phyloP scores from a whole-genome alignment of 2,113 vertebrate genomes.

The Lota lota region DNA sequence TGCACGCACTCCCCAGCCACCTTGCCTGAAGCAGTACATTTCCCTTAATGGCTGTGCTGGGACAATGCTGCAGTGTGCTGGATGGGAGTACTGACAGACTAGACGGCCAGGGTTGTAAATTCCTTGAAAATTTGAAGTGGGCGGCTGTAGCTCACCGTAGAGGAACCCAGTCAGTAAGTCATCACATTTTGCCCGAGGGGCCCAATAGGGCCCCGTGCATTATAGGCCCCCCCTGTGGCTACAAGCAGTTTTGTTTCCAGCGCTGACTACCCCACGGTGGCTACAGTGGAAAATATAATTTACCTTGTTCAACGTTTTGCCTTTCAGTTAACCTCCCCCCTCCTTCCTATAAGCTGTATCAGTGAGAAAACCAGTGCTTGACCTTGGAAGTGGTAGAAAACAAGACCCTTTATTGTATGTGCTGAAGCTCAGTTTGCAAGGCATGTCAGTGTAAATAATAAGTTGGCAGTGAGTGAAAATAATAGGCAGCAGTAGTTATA shows the following conservation, averaged over 20 bases:
- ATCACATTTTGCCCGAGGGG: constrained; percentile 44
- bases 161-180: constrained; percentile 64
- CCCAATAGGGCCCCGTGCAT: constrained; percentile 21
- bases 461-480: too few species aligned
- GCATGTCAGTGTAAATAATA: too few species aligned
- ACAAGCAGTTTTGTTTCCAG: constrained; percentile 35
- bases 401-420: too few species aligned
- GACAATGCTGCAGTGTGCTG: constrained; percentile 57
- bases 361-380: too few species aligned
- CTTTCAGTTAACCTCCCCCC: too few species aligned
- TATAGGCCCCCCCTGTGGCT: constrained; percentile 10
- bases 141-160: constrained; percentile 56
- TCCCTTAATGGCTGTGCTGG: constrained; percentile 52
- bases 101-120: constrained; percentile 62
- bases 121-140: constrained; percentile 67
- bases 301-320: too few species aligned
- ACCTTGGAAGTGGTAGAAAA: too few species aligned
- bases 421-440: too few species aligned
- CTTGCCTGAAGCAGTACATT: constrained; percentile 59
- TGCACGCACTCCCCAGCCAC: constrained; percentile 31
- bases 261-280: constrained; percentile 24
- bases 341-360: too few species aligned
- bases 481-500: too few species aligned
- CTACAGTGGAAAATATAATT: too few species aligned
- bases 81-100: constrained; percentile 34